phyloP scores from a whole-genome alignment of 2,113 vertebrate species.

The Pao palembangensis region DNA sequence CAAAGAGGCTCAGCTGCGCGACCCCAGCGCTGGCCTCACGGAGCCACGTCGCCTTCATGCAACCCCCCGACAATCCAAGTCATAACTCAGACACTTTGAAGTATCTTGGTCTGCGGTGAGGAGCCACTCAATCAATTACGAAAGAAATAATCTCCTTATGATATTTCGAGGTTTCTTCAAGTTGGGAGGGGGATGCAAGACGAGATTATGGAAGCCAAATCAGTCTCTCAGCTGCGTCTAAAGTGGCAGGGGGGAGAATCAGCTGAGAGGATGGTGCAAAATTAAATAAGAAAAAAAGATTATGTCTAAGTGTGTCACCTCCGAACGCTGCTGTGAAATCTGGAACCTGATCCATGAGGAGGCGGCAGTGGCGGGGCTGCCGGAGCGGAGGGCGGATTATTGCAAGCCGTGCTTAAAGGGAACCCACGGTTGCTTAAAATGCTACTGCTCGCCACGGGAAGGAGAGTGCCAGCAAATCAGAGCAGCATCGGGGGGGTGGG shows the following conservation, averaged over 20 bases:
- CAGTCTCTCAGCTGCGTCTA: constrained; percentile 93
- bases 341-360: constrained; percentile 68
- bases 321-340: constrained; percentile 65
- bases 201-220: constrained; percentile 94
- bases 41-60: constrained; percentile 34
- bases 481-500: background rate
- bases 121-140: constrained; percentile 99
- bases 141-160: constrained; percentile 99
- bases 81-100: constrained; percentile 92
- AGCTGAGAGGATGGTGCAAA: constrained; percentile 89
- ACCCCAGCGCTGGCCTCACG: constrained; percentile 47
- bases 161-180: constrained; percentile 92
- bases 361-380: constrained; percentile 8
- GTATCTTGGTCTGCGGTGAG: constrained; percentile 87
- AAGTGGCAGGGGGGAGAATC: constrained; percentile 97
- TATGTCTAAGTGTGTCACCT: constrained; percentile 95
- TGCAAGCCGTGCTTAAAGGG: constrained; percentile 49
- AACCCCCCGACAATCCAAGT: constrained; percentile 44
- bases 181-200: constrained; percentile 72
- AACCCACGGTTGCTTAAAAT: constrained; percentile 78
- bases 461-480: constrained; percentile 21
- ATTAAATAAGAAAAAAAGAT: constrained; percentile 87
- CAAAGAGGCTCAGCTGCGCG: constrained; percentile 61
- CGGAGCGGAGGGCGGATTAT: constrained; percentile 52
- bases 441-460: constrained; percentile 50